Conservation (phyloP, 1,140 invertebrate genomes). For the Sycophaga agraensis region DNA sequence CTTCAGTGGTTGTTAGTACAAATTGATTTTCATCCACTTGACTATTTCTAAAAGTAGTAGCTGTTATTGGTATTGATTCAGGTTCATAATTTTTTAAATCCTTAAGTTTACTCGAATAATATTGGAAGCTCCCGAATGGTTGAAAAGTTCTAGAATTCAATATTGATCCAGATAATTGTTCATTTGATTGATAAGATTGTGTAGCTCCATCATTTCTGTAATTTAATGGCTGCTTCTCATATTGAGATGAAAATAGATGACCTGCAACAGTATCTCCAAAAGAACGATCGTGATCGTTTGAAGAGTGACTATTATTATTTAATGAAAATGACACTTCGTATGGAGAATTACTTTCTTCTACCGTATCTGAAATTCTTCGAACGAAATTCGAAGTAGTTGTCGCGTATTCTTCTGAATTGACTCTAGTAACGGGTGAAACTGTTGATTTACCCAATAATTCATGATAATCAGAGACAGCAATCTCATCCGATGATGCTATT, state of each 20-base stretch:
- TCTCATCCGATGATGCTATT: not conserved
- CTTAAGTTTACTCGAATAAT: not conserved
- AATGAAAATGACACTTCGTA: conserved; percentile 36
- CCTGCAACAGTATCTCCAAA: conserved; percentile 31
- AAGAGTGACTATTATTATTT: conserved; percentile 22
- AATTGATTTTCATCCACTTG: not conserved
- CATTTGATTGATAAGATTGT: conserved; percentile 29
- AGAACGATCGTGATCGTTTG: conserved; percentile 14
- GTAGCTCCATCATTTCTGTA: conserved; percentile 33
- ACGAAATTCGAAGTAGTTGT: not conserved
- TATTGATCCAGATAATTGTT: not conserved
- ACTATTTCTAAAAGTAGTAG: not conserved
- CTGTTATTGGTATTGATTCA: not conserved
- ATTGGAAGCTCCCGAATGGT: too few species aligned
- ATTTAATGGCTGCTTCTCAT: conserved; percentile 18
- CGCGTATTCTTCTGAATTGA: not conserved
- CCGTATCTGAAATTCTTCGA: conserved; percentile 31
- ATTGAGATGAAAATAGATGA: too few species aligned
- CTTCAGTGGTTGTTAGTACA: not conserved
- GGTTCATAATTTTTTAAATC: not conserved
- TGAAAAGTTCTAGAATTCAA: conserved; percentile 3
- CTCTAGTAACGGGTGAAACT: not conserved
- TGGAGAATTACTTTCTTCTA: conserved; percentile 36
- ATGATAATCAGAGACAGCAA: not conserved
- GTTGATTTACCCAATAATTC: not conserved